Evolutionary conservation across 2,888 invertebrate species (phyloP), one percentile per base, ranked within the genome.

Genomic region (Alentia gelatinosa): DNA sequence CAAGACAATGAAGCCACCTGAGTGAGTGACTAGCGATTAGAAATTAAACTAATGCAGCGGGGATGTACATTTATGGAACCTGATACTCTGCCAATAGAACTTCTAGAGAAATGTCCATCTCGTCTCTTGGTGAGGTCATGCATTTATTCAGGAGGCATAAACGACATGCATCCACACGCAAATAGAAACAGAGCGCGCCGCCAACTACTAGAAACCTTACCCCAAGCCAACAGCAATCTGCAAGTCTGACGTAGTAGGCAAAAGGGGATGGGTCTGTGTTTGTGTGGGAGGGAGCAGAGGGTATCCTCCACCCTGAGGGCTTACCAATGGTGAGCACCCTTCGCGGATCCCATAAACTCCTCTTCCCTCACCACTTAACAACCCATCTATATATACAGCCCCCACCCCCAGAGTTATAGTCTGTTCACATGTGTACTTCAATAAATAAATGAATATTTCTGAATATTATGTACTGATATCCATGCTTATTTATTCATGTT

Each of bases 21-120:
- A 79, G 79, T 79, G 79, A 37, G 37, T 39, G 79, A 79, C 79
- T 86, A 35, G 86, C 42, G 50, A 47, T 47, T 47, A 42, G 42
- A 86, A 86, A 86, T 86, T 86, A 86, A 86, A 86, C 42, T 86
- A 86, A 86, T 86, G 86, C 86, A 86, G 42, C 47, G 5, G 42
- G 15, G 30, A 50, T 42, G 86, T 86, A 47, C 42, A 86, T 35
- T 79, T 79, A 79, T 79, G 79, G 79, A 79, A 79, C 37, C 42
- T 30, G 26, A 86, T 47, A 42, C 86, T 86, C 19, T 30, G 33
- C 86, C 86, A 86, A 86, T 86, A 86, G 86, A 42, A 42, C 15
- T 47, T 86, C 42, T 30, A n/a, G 12, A n/a, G 86, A 30, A 30
- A n/a, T 19, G 40, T 42, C 84, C 39, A n/a, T 40, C 23, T 39